Base-by-base conservation (phyloP, 1,140 invertebrate genomes). In the Drosophila busckii region DNA sequence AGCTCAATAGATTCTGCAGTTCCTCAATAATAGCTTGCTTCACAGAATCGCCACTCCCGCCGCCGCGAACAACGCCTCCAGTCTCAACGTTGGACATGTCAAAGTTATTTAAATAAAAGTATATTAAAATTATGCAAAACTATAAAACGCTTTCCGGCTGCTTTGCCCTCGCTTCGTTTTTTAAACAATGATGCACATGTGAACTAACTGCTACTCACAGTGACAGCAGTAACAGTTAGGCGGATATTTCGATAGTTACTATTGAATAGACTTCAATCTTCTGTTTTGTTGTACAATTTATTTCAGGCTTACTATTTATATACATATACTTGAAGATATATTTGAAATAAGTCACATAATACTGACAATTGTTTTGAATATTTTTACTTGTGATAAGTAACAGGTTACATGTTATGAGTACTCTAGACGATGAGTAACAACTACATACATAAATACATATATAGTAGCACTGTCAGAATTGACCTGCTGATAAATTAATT, bases 11-110 rank as follows among this genome's bases (percentile, higher is more conserved):
- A 42, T 85, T 87, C 52, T 87, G 86, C 8, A 87, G 45, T 44
- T 87, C 86, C 26, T 87, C 86, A 17, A 85, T 70, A 12, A 87
- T 66, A 8, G 85, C 86, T 44, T 75, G 83, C 22, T 86, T 87
- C 0, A 87, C 73, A 9, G 86, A 80, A 22, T 87, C 86, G 4
- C 78, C 73, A 45, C 63, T 68, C 38, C 73, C 71, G 62, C 35
- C 38, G 1, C 50, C 20, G 8, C 50, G 40, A 2, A 45, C 25
- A 9, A 17, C 23, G 17, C 32, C 32, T 16, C 58, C 50, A 26
- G 25, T 17, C 25, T 61, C 58, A 9, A 12, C 22, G 42, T 32
- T 55, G 15, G 50, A 55, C 52, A 61, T 55, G 22, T 28, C 13
- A 48, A 26, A 28, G 17, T 41, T 34, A n/a, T n/a, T n/a, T n/a